Base-by-base conservation (phyloP, 2,113 vertebrate genomes). In the Phyllostomus hastatus region DNA sequence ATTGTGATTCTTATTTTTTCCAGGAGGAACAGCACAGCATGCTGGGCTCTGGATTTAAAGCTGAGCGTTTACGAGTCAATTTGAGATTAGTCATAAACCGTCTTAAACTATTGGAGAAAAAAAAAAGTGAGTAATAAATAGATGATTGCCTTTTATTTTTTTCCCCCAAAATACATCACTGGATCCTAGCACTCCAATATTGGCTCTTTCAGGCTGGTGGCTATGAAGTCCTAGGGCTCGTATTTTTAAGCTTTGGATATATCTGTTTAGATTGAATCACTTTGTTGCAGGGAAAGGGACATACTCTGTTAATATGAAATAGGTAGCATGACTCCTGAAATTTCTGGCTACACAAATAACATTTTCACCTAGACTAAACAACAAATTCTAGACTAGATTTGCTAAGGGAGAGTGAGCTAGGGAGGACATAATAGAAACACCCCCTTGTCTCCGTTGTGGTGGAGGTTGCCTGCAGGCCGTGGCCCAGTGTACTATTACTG, bases 91-190 rank as follows among this genome's bases (percentile, higher is more conserved):
- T 99, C 94, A 99, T 99, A 96, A 99, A 99, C 97, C 98, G 99
- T 67, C 99, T 99, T 84, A 99, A 99, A 95, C 98, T 99, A 33
- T 97, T 99, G n/a, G 99, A 99, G 98, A 99, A 99, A 96, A 99
- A 99, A 98, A 99, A 99, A 98, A 99, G 99, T 99, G 97, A 99
- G 99, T 99, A 94, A 82, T 54, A 54, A 54, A 54, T 90, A 4
- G 33, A 15, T 95, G 50, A 86, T 64, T 57, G 11, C 2, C 43
- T 54, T 75, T 16, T 41, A n/a, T 84, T 92, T 92, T 92, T 87
- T 10, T 90, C 33, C 50, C 17, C 24, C 4, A 54, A 76, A 94
- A 66, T 91, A 57, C 11, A 48, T 88, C 26, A 20, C 4, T 38
- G 78, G 46, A 41, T 91, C 22, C 33, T 59, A 86, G 50, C 28